Percentiles rank a stretch among this genome's conserved stretches.
These are phyloP conservation scores for Tetramorium parvispinum DNA, from an alignment of 1,140 invertebrate species.

Conservation along the genomic window DNA sequence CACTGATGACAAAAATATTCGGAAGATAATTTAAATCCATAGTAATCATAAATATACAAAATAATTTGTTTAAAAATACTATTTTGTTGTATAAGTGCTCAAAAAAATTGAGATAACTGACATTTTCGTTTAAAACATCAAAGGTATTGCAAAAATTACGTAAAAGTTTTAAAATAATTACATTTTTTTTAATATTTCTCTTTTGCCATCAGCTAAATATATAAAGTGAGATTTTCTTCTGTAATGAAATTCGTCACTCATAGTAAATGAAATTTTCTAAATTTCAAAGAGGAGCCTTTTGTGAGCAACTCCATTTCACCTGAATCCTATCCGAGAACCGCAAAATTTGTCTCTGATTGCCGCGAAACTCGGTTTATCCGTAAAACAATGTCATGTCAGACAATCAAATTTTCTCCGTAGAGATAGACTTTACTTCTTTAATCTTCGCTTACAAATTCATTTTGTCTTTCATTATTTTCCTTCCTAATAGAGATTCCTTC, in stretches of 20 bases:
- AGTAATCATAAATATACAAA: neutral
- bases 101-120: too few species aligned
- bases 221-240: neutral
- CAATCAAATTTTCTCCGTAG: slow-evolving; percentile 39
- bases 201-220: neutral
- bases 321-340: neutral
- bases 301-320: neutral
- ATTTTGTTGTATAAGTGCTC: too few species aligned
- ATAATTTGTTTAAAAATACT: neutral
- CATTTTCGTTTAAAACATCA: neutral
- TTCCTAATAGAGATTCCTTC: neutral
- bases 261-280: neutral
- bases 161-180: neutral
- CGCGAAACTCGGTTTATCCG: neutral
- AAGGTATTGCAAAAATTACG: neutral
- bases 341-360: slow-evolving; percentile 34
- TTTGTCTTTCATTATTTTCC: neutral
- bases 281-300: slow-evolving; percentile 9
- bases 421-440: slow-evolving; percentile 12
- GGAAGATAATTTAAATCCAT: neutral
- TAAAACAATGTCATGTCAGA: slow-evolving; percentile 24
- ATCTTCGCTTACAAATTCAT: neutral
- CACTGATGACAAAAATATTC: neutral
- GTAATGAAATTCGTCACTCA: neutral
- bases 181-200: neutral